Percentiles rank a stretch among this genome's conserved stretches.
phyloP scores from a whole-genome alignment of 2,888 invertebrate species.

The Sphaeridia pumilis region DNA sequence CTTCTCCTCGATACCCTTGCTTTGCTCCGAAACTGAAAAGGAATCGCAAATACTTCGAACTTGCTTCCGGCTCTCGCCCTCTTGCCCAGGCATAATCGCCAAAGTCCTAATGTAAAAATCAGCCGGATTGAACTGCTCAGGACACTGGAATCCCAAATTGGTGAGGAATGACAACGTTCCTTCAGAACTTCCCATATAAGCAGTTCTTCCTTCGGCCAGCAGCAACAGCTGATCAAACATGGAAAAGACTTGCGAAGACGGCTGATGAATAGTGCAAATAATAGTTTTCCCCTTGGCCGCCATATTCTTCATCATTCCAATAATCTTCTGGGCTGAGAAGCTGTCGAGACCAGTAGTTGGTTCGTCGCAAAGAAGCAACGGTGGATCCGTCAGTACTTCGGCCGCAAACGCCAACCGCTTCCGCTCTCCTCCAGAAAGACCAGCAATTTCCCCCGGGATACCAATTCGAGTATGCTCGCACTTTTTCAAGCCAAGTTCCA shows the following conservation, averaged over 20 bases:
- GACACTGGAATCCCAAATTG: conserved; percentile 39
- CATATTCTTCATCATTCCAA: conserved; percentile 39
- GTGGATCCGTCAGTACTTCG: conserved; percentile 55
- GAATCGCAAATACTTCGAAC: conserved; percentile 53
- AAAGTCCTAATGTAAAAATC: conserved; percentile 43
- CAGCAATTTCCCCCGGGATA: conserved; percentile 57
- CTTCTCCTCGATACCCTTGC: conserved; percentile 61
- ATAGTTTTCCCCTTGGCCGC: conserved; percentile 44
- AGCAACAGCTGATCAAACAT: conserved; percentile 45
- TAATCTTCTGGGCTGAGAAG: conserved; percentile 30
- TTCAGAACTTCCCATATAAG: conserved; percentile 42
- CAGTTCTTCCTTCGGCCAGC: conserved; percentile 45
- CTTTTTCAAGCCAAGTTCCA: conserved; percentile 57
- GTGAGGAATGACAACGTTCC: conserved; percentile 41
- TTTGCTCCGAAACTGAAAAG: conserved; percentile 63
- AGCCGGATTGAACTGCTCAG: conserved; percentile 43
- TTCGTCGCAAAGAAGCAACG: conserved; percentile 46
- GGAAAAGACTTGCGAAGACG: conserved; percentile 44
- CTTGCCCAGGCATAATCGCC: conserved; percentile 42
- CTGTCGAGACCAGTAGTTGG: conserved; percentile 45
- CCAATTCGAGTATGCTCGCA: conserved; percentile 69
- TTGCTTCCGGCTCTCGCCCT: conserved; percentile 39
- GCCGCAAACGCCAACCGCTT: conserved; percentile 86
- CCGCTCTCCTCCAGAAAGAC: conserved; percentile 85
- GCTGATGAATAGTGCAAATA: conserved; percentile 48